Evolutionary conservation across 2,113 vertebrate genomes (phyloP), one percentile per base, ranked within the genome.

Genomic region (Neotoma lepida): DNA sequence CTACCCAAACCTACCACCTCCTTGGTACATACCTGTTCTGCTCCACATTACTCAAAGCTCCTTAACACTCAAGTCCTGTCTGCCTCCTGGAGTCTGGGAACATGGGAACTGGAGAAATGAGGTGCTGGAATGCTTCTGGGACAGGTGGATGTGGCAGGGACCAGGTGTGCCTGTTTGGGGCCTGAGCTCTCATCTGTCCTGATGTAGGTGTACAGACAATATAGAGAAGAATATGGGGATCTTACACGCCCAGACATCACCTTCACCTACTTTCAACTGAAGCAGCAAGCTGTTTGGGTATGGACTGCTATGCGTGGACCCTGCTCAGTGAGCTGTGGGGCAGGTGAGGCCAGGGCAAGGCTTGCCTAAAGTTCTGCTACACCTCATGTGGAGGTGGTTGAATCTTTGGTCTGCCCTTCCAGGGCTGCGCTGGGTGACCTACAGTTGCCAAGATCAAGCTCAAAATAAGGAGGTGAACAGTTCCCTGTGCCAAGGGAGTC

Each of bases 301-400:
- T 99, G 99, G 99, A 54, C 96, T 1, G 89, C 98, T 18, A 78
- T 97, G 70, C 93, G 88, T 9, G 97, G 98, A 1, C 94, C 98
- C 0, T 99, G 99, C 96, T 99, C 99, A 0, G 99, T 98, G 95
- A 99, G 98, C 95, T 99, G 99, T 97, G 99, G 99, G 94, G 97
- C 98, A 98, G 99, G 99, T 99, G 97, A 98, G 97, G 86, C 96
- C 0, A 0, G 80, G 89, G 15, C 3, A 13, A 68, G 70, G 58
- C 80, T 20, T 0, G 0, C 56, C 84, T 35, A 1, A 2, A 22
- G 94, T 81, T 20, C 2, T 0, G 1, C 20, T 4, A 20, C 14
- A 14, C 18, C 24, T 68, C 2, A 8, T 9, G 0, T 0, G 18
- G 49, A 87, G 46, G 80, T 44, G 86, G 81, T 70, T 73, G 17